phyloP scores from a whole-genome alignment of 1,140 invertebrate genomes.

The Aphis gossypii region DNA sequence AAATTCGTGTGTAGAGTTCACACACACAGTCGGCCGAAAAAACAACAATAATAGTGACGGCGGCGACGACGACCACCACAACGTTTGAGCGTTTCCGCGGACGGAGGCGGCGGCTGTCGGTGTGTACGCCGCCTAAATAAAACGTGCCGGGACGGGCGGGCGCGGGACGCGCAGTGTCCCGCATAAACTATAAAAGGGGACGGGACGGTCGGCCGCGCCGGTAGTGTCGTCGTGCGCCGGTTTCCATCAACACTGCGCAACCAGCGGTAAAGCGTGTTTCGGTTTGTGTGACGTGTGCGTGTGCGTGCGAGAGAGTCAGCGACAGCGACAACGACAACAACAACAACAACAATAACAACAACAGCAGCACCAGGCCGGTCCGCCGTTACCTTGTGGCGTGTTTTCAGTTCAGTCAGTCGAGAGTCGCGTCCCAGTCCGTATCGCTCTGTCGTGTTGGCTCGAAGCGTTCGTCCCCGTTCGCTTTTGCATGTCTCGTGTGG shows the following conservation, averaged over 20 bases:
- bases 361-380: background rate
- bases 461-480: background rate
- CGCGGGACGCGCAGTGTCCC: background rate
- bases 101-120: background rate
- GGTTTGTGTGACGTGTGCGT: background rate
- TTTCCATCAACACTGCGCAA: background rate
- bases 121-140: slow-evolving; percentile 22
- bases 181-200: slow-evolving; percentile 26
- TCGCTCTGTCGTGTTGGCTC: background rate
- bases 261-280: background rate
- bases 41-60: background rate
- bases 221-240: slow-evolving; percentile 32
- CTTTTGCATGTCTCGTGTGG: background rate
- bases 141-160: background rate
- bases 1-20: background rate
- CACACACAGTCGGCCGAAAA: background rate
- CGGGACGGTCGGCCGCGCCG: slow-evolving; percentile 4
- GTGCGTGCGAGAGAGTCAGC: background rate
- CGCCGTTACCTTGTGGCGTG: background rate
- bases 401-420: background rate
- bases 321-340: background rate
- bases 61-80: background rate
- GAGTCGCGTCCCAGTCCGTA: background rate
- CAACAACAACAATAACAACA: too few species aligned
- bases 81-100: background rate